These are phyloP conservation scores for Liasis olivaceus DNA, from an alignment of 2,797 vertebrate genomes.

Conservation along the genomic window DNA sequence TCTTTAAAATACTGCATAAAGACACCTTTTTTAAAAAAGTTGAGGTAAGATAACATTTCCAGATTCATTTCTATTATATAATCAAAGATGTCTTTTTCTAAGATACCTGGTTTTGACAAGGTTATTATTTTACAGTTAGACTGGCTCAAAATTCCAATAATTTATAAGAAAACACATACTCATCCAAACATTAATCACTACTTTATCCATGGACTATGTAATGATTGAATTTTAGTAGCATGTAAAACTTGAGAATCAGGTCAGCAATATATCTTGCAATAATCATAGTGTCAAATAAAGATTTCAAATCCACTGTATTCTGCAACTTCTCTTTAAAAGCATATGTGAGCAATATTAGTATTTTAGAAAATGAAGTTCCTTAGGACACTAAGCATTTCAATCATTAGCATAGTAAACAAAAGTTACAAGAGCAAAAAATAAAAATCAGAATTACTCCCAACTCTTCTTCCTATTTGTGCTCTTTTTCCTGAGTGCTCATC, in stretches of 20 bases:
- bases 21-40: constrained; percentile 45
- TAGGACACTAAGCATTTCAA: constrained; percentile 26
- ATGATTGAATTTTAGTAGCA: constrained; percentile 26
- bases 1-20: constrained; percentile 46
- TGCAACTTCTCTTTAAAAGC: constrained; percentile 31
- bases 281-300: constrained; percentile 38
- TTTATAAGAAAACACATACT: constrained; percentile 28
- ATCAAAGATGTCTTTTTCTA: constrained; percentile 44
- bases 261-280: constrained; percentile 32
- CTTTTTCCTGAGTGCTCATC: constrained; percentile 27
- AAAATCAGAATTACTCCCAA: constrained; percentile 29
- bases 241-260: constrained; percentile 21
- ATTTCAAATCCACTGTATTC: constrained; percentile 35
- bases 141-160: constrained; percentile 23
- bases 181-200: neutral
- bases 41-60: constrained; percentile 26
- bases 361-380: constrained; percentile 18
- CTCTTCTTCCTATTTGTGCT: neutral
- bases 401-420: constrained; percentile 30
- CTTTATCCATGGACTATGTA: constrained; percentile 22
- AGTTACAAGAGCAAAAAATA: constrained; percentile 26
- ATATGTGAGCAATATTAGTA: constrained; percentile 11
- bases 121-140: constrained; percentile 31
- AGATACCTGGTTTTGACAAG: constrained; percentile 35
- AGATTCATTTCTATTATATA: constrained; percentile 50